Evolutionary conservation across 2,888 invertebrate species (phyloP).

Genomic region (Napeogenes sylphis): DNA sequence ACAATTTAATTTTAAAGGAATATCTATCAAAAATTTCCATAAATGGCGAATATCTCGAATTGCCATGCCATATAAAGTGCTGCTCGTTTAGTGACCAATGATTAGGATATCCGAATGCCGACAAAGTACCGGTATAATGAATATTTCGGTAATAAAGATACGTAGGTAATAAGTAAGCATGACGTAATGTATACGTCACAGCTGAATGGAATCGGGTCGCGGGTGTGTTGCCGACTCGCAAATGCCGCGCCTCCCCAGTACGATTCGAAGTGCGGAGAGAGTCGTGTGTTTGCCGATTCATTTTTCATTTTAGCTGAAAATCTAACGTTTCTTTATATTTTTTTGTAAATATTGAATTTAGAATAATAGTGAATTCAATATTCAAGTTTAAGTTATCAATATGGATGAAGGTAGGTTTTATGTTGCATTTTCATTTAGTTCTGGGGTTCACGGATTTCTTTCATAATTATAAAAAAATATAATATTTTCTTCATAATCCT

Average conservation of each 20-base stretch:
- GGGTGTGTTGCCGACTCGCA: slow-evolving; percentile 2
- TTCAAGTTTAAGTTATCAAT: slow-evolving; percentile 14
- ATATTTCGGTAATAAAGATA: slow-evolving; percentile 24
- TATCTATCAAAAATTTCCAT: too few relatives aligned
- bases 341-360: too few relatives aligned
- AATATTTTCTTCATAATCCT: too few relatives aligned
- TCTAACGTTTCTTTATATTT: too few relatives aligned
- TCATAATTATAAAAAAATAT: too few relatives aligned
- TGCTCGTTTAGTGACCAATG: background rate
- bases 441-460: too few relatives aligned
- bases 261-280: slow-evolving; percentile 36
- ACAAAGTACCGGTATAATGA: slow-evolving; percentile 14
- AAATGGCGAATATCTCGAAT: too few relatives aligned
- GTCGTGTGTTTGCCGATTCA: slow-evolving; percentile 37
- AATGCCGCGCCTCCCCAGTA: slow-evolving; percentile 50
- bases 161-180: slow-evolving; percentile 22
- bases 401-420: slow-evolving; percentile 45
- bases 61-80: too few relatives aligned
- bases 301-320: background rate
- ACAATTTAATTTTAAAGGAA: too few relatives aligned
- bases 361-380: slow-evolving; percentile 31
- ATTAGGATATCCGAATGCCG: slow-evolving; percentile 10
- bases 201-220: slow-evolving; percentile 38
- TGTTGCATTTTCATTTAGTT: slow-evolving; percentile 7
- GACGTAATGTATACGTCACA: slow-evolving; percentile 34